Evolutionary conservation across 1,140 invertebrate species (phyloP), one percentile per base, ranked within the genome.

Genomic region (Ceratitis capitata): DNA sequence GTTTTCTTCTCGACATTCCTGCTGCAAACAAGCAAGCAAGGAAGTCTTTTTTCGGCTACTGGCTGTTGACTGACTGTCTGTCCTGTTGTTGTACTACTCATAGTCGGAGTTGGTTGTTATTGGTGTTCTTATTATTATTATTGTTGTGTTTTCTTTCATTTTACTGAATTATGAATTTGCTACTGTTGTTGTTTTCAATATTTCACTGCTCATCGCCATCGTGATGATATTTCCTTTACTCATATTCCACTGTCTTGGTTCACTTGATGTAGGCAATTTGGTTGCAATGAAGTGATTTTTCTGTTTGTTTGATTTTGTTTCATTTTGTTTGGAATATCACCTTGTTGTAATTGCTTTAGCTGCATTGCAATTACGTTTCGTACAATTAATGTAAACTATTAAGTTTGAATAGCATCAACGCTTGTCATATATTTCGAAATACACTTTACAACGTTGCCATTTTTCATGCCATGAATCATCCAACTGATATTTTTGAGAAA

Each of bases 151-250:
- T 61, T 32, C 47, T 49, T 53, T n/a, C n/a, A n/a, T n/a, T n/a
- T n/a, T 69, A 5, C 35, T 78, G 69, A 35, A 78, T 78, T 78
- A 78, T 78, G 69, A 78, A 23, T 78, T 78, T 78, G 35, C 23
- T n/a, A n/a, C n/a, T 39, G 69, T 14, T 78, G 16, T 26, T 78
- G 39, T 23, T 78, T 42, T n/a, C 45, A 35, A 7, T 26, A n/a
- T 69, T n/a, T n/a, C n/a, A 12, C 32, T 26, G 32, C 64, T 69
- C 35, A 69, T 39, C 19, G 35, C 10, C 51, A 23, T 56, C 39
- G 69, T 45, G 12, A n/a, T n/a, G 12, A 39, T 23, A 78, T 78
- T 78, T 78, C 19, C 69, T 78, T 78, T n/a, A n/a, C n/a, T 78
- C 69, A 26, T 78, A 45, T 78, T 78, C 35, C n/a, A n/a, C n/a